Evolutionary conservation across 2,888 invertebrate species (phyloP).

Genomic region (Pseudeuparius sepicola): DNA sequence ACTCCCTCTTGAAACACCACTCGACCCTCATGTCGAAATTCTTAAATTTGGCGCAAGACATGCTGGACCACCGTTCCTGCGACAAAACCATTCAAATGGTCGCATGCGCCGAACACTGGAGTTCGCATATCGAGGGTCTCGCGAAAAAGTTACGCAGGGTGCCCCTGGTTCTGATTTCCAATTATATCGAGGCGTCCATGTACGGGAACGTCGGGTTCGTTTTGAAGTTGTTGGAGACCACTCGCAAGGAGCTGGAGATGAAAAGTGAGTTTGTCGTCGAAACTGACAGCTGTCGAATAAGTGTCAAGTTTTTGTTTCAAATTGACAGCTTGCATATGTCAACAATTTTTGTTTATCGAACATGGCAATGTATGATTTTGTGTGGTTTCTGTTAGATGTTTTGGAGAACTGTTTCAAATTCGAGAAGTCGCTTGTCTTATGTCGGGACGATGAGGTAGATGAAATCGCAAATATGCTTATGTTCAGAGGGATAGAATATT

Average conservation of each 20-base stretch:
- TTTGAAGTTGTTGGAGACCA: constrained; percentile 35
- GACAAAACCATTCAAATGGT: constrained; percentile 34
- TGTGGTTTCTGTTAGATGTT: constrained; percentile 39
- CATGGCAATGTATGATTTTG: too few species aligned
- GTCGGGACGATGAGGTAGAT: constrained; percentile 49
- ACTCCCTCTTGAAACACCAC: constrained; percentile 50
- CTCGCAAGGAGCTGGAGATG: constrained; percentile 32
- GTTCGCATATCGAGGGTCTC: constrained; percentile 46
- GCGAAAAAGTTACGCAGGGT: constrained; percentile 43
- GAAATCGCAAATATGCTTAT: constrained; percentile 27
- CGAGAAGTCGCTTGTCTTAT: constrained; percentile 52
- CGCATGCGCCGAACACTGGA: constrained; percentile 55
- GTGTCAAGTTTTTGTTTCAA: too few species aligned
- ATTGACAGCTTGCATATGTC: too few species aligned
- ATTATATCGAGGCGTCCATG: constrained; percentile 64
- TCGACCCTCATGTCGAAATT: constrained; percentile 40
- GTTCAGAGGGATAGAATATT: constrained; percentile 24
- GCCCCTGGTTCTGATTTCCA: constrained; percentile 58
- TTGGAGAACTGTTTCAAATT: constrained; percentile 39
- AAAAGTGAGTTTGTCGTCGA: constrained; percentile 42
- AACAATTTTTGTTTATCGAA: too few species aligned
- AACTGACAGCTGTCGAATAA: too few species aligned
- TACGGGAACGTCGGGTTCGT: constrained; percentile 50
- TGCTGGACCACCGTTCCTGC: constrained; percentile 21
- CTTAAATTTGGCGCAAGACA: constrained; percentile 39